Percentiles rank a stretch among this genome's conserved stretches.
Conservation (phyloP, 2,113 vertebrate genomes). For the Sterrhoptilus dennistouni region DNA sequence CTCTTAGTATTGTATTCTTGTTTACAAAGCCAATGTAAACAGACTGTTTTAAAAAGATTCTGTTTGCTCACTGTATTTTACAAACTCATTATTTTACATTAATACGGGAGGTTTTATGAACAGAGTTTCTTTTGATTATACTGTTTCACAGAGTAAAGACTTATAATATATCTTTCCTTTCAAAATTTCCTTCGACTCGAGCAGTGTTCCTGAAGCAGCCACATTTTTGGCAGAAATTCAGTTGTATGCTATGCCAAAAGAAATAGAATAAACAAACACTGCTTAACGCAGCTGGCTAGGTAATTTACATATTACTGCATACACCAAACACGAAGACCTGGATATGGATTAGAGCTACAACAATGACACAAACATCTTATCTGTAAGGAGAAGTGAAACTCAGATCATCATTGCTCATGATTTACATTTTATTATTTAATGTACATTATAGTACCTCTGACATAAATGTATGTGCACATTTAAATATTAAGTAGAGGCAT, state of each 20-base stretch:
- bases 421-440: conserved; percentile 15
- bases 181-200: conserved; percentile 73
- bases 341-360: conserved; percentile 74
- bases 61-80: conserved; percentile 62
- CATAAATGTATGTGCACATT: background rate
- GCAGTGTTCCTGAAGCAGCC: conserved; percentile 75
- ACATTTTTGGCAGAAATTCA: conserved; percentile 81
- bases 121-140: conserved; percentile 73
- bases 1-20: conserved; percentile 40
- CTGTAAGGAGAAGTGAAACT: conserved; percentile 69
- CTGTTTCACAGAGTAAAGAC: conserved; percentile 68
- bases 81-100: conserved; percentile 69
- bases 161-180: conserved; percentile 72
- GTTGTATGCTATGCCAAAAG: conserved; percentile 75
- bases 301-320: conserved; percentile 82
- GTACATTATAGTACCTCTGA: background rate
- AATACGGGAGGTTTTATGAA: conserved; percentile 66
- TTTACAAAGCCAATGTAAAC: conserved; percentile 63
- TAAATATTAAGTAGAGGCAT: background rate
- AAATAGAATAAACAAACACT: conserved; percentile 82
- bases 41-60: conserved; percentile 50
- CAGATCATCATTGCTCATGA: conserved; percentile 56
- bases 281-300: conserved; percentile 77
- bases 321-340: conserved; percentile 74
- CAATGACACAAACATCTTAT: conserved; percentile 69